Evolutionary conservation across 2,113 vertebrate genomes (phyloP).

Genomic region (Istiophorus platypterus): DNA sequence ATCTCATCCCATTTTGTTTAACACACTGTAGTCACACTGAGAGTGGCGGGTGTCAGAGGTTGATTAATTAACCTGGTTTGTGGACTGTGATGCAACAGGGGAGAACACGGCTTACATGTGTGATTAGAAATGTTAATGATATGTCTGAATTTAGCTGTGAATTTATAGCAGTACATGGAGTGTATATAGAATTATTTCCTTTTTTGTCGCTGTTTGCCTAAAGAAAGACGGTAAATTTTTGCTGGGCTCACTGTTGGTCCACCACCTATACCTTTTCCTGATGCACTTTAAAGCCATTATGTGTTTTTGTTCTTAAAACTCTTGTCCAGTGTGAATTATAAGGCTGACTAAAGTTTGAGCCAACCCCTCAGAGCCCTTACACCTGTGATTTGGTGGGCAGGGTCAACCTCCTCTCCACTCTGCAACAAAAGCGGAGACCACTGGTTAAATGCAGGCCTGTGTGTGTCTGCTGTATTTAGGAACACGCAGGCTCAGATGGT

Average conservation of each 20-base stretch:
- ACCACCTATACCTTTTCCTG: conserved; percentile 14
- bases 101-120: conserved; percentile 18
- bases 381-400: conserved; percentile 64
- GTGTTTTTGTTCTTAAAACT: conserved; percentile 43
- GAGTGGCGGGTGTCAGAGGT: conserved; percentile 36
- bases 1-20: conserved; percentile 22
- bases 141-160: background rate
- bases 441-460: conserved; percentile 16
- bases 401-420: conserved; percentile 41
- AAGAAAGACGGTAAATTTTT: conserved; percentile 1
- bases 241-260: conserved; percentile 4
- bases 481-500: background rate
- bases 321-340: conserved; percentile 63
- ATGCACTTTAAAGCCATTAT: conserved; percentile 44
- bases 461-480: conserved; percentile 15
- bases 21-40: conserved; percentile 12
- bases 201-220: conserved; percentile 13
- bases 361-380: conserved; percentile 32
- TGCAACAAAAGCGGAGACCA: conserved; percentile 24
- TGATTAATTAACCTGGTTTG: conserved; percentile 47
- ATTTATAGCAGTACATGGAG: background rate
- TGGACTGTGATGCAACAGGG: conserved; percentile 42
- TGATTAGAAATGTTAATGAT: conserved; percentile 38
- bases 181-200: background rate
- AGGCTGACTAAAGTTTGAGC: conserved; percentile 44